Percentiles rank a stretch among this genome's conserved stretches.
These are phyloP conservation scores for Polydrusus pterygomalis DNA, from an alignment of 2,888 invertebrate species.

Conservation along the genomic window DNA sequence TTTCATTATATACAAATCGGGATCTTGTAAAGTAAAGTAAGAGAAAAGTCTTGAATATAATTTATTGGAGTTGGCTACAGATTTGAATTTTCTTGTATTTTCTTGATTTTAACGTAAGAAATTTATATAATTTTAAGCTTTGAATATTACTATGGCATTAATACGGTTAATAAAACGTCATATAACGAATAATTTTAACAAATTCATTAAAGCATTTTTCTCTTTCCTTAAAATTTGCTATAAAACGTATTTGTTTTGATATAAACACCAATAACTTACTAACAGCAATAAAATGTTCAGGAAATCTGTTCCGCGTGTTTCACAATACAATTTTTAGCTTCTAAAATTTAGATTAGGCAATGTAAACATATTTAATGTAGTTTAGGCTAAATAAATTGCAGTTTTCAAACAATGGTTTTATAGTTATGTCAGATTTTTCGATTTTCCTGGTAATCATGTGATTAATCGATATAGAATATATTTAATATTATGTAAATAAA, in stretches of 20 bases:
- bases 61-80: too few relatives aligned
- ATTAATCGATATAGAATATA: not conserved
- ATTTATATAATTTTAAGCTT: too few relatives aligned
- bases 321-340: conserved; percentile 39
- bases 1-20: too few relatives aligned
- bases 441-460: not conserved
- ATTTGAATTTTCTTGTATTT: too few relatives aligned
- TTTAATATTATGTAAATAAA: not conserved
- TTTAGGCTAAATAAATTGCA: conserved; percentile 13
- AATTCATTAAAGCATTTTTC: conserved; percentile 1
- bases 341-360: conserved; percentile 32
- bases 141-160: too few relatives aligned
- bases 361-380: conserved; percentile 31
- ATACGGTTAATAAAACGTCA: not conserved
- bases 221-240: not conserved
- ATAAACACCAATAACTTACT: conserved; percentile 37
- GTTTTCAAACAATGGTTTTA: conserved; percentile 24
- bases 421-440: conserved; percentile 1
- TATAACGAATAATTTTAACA: not conserved
- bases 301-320: conserved; percentile 37
- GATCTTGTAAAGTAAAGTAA: too few relatives aligned
- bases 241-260: conserved; percentile 32
- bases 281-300: conserved; percentile 30
- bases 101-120: too few relatives aligned
- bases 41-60: too few relatives aligned